A percentile compares a stretch with the other conserved stretches of the same genome.
These are phyloP conservation scores for Penaeus japonicus DNA, from an alignment of 1,140 invertebrate species.

Conservation along the genomic window DNA sequence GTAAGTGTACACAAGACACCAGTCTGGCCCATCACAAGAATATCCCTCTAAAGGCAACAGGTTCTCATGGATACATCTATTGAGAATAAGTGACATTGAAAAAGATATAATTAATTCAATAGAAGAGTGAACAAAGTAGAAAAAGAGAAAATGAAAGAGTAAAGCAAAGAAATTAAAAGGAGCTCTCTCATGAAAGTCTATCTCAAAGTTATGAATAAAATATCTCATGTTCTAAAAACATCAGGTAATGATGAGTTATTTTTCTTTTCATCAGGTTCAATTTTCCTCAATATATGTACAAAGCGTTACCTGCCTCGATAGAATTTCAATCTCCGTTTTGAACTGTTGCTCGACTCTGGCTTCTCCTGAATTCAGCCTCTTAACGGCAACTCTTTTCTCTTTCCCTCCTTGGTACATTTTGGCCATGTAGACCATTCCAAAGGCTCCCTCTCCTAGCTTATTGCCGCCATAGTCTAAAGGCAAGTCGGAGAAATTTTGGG, in stretches of 20 bases:
- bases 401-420: slow-evolving; percentile 61
- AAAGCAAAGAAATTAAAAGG: no score
- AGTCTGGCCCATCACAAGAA: slow-evolving; percentile 70
- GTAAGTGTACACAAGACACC: slow-evolving; percentile 76
- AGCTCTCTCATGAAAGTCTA: no score
- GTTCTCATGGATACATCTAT: slow-evolving; percentile 73
- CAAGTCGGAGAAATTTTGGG: slow-evolving; percentile 62
- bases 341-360: slow-evolving; percentile 70
- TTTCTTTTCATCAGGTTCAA: no score
- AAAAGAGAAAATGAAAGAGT: no score
- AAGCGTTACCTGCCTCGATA: slow-evolving; percentile 60
- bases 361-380: slow-evolving; percentile 67
- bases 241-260: no score
- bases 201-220: no score
- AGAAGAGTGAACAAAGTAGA: no score
- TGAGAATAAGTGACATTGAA: slow-evolving; percentile 63
- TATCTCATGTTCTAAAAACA: no score
- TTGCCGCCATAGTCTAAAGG: slow-evolving; percentile 60
- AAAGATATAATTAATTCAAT: no score
- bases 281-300: slow-evolving; percentile 29
- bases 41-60: slow-evolving; percentile 74
- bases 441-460: slow-evolving; percentile 73
- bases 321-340: slow-evolving; percentile 71
- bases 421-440: slow-evolving; percentile 75
- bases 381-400: slow-evolving; percentile 70